Evolutionary conservation across 2,888 invertebrate genomes (phyloP).

Genomic region (Archaeoteleia sp.): DNA sequence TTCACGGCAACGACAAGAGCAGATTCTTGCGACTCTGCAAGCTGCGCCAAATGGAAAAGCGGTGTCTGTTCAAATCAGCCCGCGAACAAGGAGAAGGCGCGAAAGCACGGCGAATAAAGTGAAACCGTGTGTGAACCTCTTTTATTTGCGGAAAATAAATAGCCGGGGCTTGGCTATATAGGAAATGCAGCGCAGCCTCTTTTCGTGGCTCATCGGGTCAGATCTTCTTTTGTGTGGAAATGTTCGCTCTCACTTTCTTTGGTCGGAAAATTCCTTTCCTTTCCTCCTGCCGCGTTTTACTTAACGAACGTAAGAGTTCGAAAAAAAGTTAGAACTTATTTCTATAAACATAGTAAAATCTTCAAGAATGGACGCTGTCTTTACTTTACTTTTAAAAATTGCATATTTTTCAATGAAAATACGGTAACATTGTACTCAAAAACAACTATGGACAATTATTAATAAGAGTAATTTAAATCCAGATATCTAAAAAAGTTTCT

Average conservation of each 20-base stretch:
- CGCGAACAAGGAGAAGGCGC: slow-evolving; percentile 13
- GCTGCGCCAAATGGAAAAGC: slow-evolving; percentile 34
- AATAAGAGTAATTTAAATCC: too few relatives aligned
- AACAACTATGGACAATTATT: too few relatives aligned
- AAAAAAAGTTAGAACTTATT: too few relatives aligned
- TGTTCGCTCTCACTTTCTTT: not conserved
- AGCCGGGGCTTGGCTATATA: slow-evolving; percentile 17
- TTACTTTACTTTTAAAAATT: too few relatives aligned
- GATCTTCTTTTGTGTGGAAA: not conserved
- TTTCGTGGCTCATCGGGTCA: not conserved
- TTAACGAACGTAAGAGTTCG: too few relatives aligned
- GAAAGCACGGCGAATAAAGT: slow-evolving; percentile 30
- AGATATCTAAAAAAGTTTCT: too few relatives aligned
- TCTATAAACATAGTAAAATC: too few relatives aligned
- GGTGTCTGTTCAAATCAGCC: slow-evolving; percentile 25
- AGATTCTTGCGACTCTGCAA: slow-evolving; percentile 25
- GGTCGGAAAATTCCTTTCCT: not conserved
- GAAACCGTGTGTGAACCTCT: slow-evolving; percentile 37
- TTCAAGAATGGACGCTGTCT: too few relatives aligned
- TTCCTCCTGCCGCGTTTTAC: too few relatives aligned
- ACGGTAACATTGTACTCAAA: too few relatives aligned
- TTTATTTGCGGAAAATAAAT: slow-evolving; percentile 39
- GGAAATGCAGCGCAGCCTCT: slow-evolving; percentile 17
- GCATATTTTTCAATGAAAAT: too few relatives aligned
- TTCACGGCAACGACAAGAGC: slow-evolving; percentile 21